These are phyloP conservation scores for Brachyopa scutellaris DNA, from an alignment of 2,888 invertebrate genomes.

Conservation along the genomic window DNA sequence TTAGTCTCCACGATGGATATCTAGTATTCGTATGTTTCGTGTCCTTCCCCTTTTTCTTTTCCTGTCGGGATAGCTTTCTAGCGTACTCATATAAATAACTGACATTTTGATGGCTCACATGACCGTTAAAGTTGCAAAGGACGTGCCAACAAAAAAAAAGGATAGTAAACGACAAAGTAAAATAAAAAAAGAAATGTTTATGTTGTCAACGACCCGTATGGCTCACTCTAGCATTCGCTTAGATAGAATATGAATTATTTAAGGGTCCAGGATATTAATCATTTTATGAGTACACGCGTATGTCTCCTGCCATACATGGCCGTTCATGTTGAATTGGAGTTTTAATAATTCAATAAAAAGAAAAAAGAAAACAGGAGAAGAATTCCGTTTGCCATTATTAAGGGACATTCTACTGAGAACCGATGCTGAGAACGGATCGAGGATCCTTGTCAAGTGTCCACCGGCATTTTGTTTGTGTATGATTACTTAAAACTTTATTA, in stretches of 20 bases:
- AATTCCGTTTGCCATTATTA: constrained; percentile 17
- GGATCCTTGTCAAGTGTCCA: constrained; percentile 10
- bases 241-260: constrained; percentile 61
- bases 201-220: constrained; percentile 58
- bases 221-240: constrained; percentile 29
- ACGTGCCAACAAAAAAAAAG: constrained; percentile 22
- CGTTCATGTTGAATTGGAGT: constrained; percentile 46
- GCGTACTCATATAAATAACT: constrained; percentile 49
- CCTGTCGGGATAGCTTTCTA: constrained; percentile 26
- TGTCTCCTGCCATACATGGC: constrained; percentile 29
- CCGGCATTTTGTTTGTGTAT: constrained; percentile 18
- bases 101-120: constrained; percentile 42
- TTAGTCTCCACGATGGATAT: constrained; percentile 49
- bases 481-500: constrained; percentile 69
- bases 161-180: constrained; percentile 19
- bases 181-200: constrained; percentile 19
- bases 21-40: constrained; percentile 53
- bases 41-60: constrained; percentile 36
- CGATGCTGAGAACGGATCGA: not conserved
- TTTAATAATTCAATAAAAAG: constrained; percentile 64
- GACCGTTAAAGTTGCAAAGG: constrained; percentile 29
- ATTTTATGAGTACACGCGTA: constrained; percentile 54
- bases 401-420: not conserved
- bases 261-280: constrained; percentile 62
- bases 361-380: constrained; percentile 28